Percentiles rank a stretch among this genome's conserved stretches.
These are phyloP conservation scores for Panagrolaimus sp. DNA, from an alignment of 1,140 invertebrate species.

Conservation along the genomic window DNA sequence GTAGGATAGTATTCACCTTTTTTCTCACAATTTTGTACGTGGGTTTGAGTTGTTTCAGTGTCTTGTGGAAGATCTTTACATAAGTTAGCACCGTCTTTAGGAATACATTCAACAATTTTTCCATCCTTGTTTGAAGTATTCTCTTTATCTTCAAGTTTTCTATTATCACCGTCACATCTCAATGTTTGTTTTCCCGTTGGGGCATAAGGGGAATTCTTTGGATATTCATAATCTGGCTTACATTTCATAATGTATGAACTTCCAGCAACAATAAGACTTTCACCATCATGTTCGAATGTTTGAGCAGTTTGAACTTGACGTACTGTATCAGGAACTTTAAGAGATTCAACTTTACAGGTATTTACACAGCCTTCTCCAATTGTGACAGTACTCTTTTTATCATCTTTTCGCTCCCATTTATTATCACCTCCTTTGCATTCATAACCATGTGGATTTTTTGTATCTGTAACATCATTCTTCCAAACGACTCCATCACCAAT, in stretches of 20 bases:
- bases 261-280: neutral
- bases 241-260: neutral
- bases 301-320: neutral
- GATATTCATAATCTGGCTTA: neutral
- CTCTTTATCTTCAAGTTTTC: neutral
- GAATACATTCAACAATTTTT: neutral
- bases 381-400: neutral
- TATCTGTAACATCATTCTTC: neutral
- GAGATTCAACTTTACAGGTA: neutral
- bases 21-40: neutral
- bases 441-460: neutral
- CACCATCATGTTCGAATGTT: neutral
- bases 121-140: neutral
- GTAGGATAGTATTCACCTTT: neutral
- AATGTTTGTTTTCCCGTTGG: neutral
- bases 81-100: neutral
- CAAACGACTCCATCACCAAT: neutral
- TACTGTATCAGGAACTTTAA: neutral
- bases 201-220: neutral
- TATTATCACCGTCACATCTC: neutral
- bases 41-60: neutral
- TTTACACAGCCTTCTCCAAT: neutral
- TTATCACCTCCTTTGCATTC: slow-evolving; percentile 8
- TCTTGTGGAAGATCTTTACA: neutral
- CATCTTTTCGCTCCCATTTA: slow-evolving; percentile 2